These are phyloP conservation scores for Ophiothrix spiculata DNA, from an alignment of 35 echinoderm and acorn worm species.

Conservation along the genomic window DNA sequence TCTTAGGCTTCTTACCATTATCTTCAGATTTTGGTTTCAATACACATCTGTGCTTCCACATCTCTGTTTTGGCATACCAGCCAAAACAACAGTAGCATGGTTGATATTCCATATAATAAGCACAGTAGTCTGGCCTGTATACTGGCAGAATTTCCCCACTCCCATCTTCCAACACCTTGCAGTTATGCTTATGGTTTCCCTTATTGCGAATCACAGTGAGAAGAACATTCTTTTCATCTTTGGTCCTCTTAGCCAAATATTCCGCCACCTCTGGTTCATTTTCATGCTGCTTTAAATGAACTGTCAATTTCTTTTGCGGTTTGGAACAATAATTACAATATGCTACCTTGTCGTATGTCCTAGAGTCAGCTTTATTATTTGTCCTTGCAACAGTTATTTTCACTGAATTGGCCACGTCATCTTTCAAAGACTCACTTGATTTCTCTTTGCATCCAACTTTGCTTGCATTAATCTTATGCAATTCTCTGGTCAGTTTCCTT, in stretches of 20 bases:
- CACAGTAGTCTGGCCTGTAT: conserved; percentile 63
- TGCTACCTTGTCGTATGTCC: conserved; percentile 45
- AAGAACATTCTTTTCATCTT: conserved; percentile 42
- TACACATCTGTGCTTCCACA: conserved; percentile 72
- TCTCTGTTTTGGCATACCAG: conserved; percentile 72
- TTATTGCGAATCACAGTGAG: conserved; percentile 65
- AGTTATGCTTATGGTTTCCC: conserved; percentile 64
- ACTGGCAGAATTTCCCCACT: conserved; percentile 59
- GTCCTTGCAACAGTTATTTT: background rate
- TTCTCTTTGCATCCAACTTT: too few relatives aligned
- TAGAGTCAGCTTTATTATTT: conserved; percentile 1
- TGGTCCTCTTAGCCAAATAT: conserved; percentile 47
- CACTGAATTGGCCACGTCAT: too few relatives aligned
- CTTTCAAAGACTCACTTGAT: too few relatives aligned
- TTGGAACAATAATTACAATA: conserved; percentile 55
- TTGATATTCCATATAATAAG: conserved; percentile 52
- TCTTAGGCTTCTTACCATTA: conserved; percentile 3
- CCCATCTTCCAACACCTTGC: conserved; percentile 33
- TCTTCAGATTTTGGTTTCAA: conserved; percentile 34
- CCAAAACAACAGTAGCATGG: conserved; percentile 64
- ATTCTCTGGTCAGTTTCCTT: too few relatives aligned
- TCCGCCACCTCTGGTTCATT: conserved; percentile 43
- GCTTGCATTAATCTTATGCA: too few relatives aligned
- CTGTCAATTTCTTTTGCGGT: conserved; percentile 24
- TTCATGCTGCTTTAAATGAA: conserved; percentile 44